Conservation (phyloP, 2,113 vertebrate species). For the Columba livia region DNA sequence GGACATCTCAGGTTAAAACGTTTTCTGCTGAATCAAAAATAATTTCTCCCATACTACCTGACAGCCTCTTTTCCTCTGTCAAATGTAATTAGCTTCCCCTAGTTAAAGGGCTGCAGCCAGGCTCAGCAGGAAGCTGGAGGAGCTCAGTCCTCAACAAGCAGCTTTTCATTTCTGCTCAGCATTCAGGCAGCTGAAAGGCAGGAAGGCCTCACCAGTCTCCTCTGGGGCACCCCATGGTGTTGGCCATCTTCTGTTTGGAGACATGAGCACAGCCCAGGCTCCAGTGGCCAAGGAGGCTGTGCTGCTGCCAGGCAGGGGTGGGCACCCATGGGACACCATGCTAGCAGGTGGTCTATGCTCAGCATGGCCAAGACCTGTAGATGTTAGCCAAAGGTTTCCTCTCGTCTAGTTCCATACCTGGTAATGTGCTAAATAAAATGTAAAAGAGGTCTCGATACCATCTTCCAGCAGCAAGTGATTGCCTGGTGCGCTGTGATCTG, state of each 20-base stretch:
- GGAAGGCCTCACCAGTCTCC: background rate
- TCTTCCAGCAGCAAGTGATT: background rate
- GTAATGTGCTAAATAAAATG: background rate
- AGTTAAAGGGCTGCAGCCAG: constrained; percentile 1
- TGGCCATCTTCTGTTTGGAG: background rate
- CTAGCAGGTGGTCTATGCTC: background rate
- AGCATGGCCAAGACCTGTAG: accelerated
- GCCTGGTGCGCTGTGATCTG: background rate
- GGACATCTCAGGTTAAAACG: background rate
- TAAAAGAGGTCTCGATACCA: background rate
- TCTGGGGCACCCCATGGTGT: accelerated
- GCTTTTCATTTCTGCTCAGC: background rate
- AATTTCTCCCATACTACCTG: background rate
- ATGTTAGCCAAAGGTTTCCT: background rate
- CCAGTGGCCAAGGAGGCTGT: background rate
- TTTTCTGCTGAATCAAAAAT: constrained; percentile 8
- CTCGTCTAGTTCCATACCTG: background rate
- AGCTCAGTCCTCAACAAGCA: background rate
- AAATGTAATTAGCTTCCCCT: background rate
- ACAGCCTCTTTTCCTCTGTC: background rate
- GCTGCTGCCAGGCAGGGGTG: no score
- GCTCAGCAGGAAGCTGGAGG: background rate
- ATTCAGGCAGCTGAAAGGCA: background rate
- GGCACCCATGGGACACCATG: background rate
- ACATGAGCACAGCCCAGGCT: background rate